Evolutionary conservation across 2,113 vertebrate species (phyloP).

Genomic region (Bos indicus): DNA sequence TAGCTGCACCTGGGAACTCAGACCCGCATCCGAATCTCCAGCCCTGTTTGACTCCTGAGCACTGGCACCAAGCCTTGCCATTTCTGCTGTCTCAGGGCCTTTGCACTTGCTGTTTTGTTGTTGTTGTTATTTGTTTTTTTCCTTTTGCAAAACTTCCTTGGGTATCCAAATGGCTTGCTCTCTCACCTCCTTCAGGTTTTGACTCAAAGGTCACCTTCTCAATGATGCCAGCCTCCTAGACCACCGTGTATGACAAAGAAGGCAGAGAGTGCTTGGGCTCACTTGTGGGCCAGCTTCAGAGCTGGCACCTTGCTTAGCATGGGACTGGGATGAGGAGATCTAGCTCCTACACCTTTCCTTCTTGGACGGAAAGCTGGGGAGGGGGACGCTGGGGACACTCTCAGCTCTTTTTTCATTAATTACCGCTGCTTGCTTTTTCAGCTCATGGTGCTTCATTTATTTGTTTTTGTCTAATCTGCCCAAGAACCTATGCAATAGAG

Average conservation of each 20-base stretch:
- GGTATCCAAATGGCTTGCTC: background rate
- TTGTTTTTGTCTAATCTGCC: background rate
- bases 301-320: background rate
- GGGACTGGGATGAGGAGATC: background rate
- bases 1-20: background rate
- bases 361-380: background rate
- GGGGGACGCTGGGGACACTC: background rate
- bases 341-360: background rate
- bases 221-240: background rate
- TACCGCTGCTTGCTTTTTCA: background rate
- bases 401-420: background rate
- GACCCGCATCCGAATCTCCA: fast-evolving
- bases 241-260: background rate
- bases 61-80: background rate
- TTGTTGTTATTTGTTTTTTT: background rate
- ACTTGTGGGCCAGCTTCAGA: background rate
- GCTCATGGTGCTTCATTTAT: background rate
- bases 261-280: background rate
- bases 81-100: background rate
- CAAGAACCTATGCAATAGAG: background rate
- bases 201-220: background rate
- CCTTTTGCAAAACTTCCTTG: background rate
- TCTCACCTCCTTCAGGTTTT: background rate
- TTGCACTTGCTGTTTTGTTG: background rate
- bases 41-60: background rate